phyloP scores from a whole-genome alignment of 2,113 vertebrate species.

The Zootoca vivipara region DNA sequence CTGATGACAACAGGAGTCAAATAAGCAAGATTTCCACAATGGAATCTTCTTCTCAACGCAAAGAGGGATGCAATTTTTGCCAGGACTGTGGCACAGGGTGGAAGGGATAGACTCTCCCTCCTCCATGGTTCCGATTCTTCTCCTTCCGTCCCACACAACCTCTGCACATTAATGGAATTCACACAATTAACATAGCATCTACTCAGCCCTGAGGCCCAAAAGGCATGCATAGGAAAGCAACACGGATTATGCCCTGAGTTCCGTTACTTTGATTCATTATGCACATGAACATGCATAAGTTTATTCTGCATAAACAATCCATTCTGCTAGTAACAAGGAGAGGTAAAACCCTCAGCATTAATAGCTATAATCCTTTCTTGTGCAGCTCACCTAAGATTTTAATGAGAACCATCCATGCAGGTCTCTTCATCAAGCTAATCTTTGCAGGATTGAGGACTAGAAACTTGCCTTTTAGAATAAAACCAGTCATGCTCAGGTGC shows the following conservation, averaged over 20 bases:
- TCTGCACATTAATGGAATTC: too few relatives aligned
- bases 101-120: too few relatives aligned
- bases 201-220: too few relatives aligned
- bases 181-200: too few relatives aligned
- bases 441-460: background rate
- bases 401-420: background rate
- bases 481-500: background rate
- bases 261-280: background rate
- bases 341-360: background rate
- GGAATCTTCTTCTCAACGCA: too few relatives aligned
- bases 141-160: too few relatives aligned
- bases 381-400: background rate
- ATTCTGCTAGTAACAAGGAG: background rate
- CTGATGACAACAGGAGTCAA: too few relatives aligned
- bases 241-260: background rate
- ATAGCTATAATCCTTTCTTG: background rate
- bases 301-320: background rate
- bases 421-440: background rate
- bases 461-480: background rate
- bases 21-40: too few relatives aligned
- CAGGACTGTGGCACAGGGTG: too few relatives aligned
- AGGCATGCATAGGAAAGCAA: background rate
- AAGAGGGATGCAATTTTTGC: too few relatives aligned
- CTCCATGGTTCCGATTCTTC: too few relatives aligned
- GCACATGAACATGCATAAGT: background rate